Base-by-base conservation (phyloP, 2,113 vertebrate species). In the Aspidoscelis tigris region DNA sequence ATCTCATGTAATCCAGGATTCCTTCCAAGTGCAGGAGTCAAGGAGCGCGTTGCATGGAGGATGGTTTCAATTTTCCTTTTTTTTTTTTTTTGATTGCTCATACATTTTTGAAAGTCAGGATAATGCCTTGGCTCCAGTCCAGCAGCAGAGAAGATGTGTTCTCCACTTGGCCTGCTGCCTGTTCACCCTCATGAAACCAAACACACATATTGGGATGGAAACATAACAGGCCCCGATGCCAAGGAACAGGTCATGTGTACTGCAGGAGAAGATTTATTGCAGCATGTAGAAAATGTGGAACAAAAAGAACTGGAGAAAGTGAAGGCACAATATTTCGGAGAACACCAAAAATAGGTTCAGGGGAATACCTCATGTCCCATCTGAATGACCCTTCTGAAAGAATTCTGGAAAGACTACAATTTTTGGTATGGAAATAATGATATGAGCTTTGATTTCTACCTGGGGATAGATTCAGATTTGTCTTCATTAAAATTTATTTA, bases 1-100 rank as follows among this genome's bases (percentile, higher is more conserved):
- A 3, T 76, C 80, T 86, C 86, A 70, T 41, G 11, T 79, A 81
- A 72, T 4, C 69, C 86, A 81, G 76, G 53, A 69, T 10, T 39
- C 39, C 83, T 72, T 80, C 76, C 87, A 83, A 64, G 82, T 83
- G 68, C 39, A 41, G 0, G 7, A 43, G 39, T 77, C 73, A 82
- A 81, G 81, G 87, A 18, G 12, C 71, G 7, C n/a, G 82, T 77
- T 87, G 89, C 50, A 0, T 65, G 64, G 58, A 92, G 91, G 91
- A 94, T 90, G 93, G 94, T 94, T 96, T 95, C 91, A 89, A 89
- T 94, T 94, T 94, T 91, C 89, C 80, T 10, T 78, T 86, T 87
- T 90, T 93, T 22, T 22, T 47, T 12, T 14, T 12, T 24, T 9
- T 4, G 91, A 92, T 91, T 93, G 89, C 92, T 95, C 91, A 89